Percentiles rank a stretch among this genome's conserved stretches.
These are phyloP conservation scores for Ctenodactylus gundi DNA, from an alignment of 2,113 vertebrate species.

Conservation along the genomic window DNA sequence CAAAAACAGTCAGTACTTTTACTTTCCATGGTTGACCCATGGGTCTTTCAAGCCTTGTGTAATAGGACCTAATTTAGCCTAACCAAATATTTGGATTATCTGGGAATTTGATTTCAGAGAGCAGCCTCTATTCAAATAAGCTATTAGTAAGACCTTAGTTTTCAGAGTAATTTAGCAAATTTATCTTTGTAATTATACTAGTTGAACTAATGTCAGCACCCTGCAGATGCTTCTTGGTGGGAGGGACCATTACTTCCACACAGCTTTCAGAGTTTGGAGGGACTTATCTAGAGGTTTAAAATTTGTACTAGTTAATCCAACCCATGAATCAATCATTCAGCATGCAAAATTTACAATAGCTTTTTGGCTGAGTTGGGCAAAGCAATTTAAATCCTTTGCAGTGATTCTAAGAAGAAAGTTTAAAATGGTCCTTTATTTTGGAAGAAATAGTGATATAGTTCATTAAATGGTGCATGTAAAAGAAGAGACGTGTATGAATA, in stretches of 20 bases:
- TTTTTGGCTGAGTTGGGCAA: not conserved
- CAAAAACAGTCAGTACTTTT: not conserved
- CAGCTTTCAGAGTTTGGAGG: not conserved
- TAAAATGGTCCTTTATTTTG: not conserved
- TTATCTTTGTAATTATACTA: constrained; percentile 2
- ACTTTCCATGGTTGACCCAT: not conserved
- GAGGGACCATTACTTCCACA: not conserved
- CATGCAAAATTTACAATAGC: not conserved
- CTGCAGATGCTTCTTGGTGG: not conserved
- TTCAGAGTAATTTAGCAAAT: constrained; percentile 11
- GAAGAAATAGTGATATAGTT: not conserved
- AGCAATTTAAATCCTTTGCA: not conserved
- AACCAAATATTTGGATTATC: constrained; percentile 33
- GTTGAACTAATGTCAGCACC: not conserved
- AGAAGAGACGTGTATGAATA: not conserved
- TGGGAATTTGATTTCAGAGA: not conserved
- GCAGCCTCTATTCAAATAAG: not conserved
- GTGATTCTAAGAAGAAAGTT: not conserved
- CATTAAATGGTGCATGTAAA: not conserved
- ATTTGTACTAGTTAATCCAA: not conserved
- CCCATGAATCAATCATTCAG: constrained; percentile 34
- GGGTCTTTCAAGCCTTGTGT: not conserved
- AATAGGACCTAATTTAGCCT: not conserved
- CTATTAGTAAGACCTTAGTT: not conserved
- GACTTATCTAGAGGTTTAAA: not conserved